Percentiles rank a stretch among this genome's conserved stretches.
phyloP scores from a whole-genome alignment of 2,888 invertebrate species.

The Eulithis testata region DNA sequence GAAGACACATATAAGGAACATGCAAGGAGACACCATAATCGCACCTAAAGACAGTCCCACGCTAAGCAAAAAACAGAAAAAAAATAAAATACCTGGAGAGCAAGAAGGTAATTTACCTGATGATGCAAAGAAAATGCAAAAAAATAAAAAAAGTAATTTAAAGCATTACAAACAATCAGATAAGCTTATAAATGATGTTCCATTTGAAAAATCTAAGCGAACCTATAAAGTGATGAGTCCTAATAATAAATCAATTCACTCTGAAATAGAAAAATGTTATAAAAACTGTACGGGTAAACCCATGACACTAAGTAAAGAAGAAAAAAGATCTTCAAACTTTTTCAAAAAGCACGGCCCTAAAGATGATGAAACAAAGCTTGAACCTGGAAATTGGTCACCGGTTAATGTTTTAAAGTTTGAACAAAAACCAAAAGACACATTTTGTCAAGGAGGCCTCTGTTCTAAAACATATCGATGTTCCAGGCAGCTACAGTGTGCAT shows the following conservation, averaged over 20 bases:
- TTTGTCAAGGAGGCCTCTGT: slow-evolving; percentile 11
- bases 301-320: too few species aligned
- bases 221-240: slow-evolving; percentile 2
- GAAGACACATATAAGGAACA: neutral
- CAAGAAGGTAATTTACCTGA: neutral
- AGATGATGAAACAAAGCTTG: too few species aligned
- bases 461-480: neutral
- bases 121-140: neutral
- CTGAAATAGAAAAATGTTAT: neutral
- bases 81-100: neutral
- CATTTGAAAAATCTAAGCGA: slow-evolving; percentile 1
- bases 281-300: neutral
- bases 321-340: too few species aligned
- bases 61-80: slow-evolving; percentile 6
- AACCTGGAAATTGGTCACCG: neutral
- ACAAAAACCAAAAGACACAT: slow-evolving; percentile 4
- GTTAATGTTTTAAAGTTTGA: slow-evolving; percentile 1
- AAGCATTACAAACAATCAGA: slow-evolving; percentile 9
- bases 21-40: slow-evolving; percentile 8
- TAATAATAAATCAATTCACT: neutral
- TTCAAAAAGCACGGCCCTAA: too few species aligned
- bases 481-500: slow-evolving; percentile 5
- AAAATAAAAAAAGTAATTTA: slow-evolving; percentile 3
- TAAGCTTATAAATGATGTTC: slow-evolving; percentile 2
- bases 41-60: neutral